Conservation (phyloP, 2,888 invertebrate genomes). For the Podotricha telesiphe region DNA sequence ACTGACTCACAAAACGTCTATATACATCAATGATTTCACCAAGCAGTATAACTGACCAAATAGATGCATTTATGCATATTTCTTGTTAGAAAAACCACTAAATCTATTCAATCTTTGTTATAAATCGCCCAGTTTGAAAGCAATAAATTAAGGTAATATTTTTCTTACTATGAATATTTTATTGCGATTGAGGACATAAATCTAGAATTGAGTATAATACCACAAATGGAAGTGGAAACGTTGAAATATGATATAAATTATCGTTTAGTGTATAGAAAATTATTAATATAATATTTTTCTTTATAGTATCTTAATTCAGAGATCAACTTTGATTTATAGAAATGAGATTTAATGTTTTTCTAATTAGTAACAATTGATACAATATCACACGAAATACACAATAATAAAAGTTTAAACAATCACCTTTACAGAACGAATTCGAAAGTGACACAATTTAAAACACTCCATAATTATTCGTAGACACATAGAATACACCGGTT, state of each 20-base stretch:
- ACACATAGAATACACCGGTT: constrained; percentile 72
- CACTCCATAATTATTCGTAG: constrained; percentile 63
- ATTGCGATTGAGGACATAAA: constrained; percentile 23
- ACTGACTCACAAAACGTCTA: too few relatives aligned
- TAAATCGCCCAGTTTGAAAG: constrained; percentile 22
- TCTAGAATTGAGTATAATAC: constrained; percentile 12
- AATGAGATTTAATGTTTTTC: neutral
- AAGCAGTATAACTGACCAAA: neutral
- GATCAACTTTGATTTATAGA: neutral
- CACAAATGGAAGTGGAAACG: constrained; percentile 23
- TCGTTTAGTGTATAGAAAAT: constrained; percentile 14
- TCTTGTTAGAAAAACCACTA: neutral
- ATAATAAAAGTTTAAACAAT: neutral
- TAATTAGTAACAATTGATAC: neutral
- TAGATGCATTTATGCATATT: neutral
- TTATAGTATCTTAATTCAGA: neutral
- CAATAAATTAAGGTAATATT: constrained; percentile 24
- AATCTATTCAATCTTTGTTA: neutral
- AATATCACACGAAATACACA: neutral
- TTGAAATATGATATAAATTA: constrained; percentile 15
- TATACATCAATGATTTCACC: too few relatives aligned
- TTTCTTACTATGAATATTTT: constrained; percentile 27
- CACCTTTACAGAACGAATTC: too few relatives aligned
- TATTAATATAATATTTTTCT: neutral
- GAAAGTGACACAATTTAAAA: constrained; percentile 7